Evolutionary conservation across 2,888 invertebrate species (phyloP).

Genomic region (Agrotis segetum): DNA sequence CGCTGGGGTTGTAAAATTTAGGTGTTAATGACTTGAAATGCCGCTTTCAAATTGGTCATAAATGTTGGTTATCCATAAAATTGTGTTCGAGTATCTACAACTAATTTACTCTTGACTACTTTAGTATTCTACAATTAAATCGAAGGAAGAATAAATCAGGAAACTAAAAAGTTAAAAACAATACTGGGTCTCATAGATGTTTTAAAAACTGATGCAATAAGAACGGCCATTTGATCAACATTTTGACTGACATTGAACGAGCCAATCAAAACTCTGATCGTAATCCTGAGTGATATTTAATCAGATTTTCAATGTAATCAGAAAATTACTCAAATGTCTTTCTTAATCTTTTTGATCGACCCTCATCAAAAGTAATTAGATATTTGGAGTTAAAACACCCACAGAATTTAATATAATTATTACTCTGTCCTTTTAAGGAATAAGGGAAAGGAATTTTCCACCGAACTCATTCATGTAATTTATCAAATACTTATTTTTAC

Average conservation of each 20-base stretch:
- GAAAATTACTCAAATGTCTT: conserved; percentile 24
- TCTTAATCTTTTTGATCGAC: conserved; percentile 20
- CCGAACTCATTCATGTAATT: neutral
- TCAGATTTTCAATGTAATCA: conserved; percentile 15
- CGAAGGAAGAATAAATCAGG: neutral
- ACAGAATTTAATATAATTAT: conserved; percentile 31
- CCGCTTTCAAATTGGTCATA: conserved; percentile 44
- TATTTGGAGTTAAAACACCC: conserved; percentile 18
- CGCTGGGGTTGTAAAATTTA: conserved; percentile 62
- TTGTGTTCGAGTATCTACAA: neutral
- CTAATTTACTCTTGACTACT: neutral
- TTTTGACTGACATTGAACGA: neutral
- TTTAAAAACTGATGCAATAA: conserved; percentile 5
- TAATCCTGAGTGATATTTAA: conserved; percentile 7
- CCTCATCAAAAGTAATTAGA: conserved; percentile 41
- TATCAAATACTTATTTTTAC: neutral
- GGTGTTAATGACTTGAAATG: conserved; percentile 61
- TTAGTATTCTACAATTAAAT: too few relatives aligned
- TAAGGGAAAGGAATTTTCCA: conserved; percentile 10
- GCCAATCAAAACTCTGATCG: conserved; percentile 5
- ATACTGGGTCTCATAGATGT: too few relatives aligned
- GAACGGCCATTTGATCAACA: neutral
- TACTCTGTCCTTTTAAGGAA: neutral
- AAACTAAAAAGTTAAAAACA: too few relatives aligned
- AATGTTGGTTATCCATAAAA: conserved; percentile 31